Evolutionary conservation across 2,888 invertebrate species (phyloP).

Genomic region (Athalia circularis): DNA sequence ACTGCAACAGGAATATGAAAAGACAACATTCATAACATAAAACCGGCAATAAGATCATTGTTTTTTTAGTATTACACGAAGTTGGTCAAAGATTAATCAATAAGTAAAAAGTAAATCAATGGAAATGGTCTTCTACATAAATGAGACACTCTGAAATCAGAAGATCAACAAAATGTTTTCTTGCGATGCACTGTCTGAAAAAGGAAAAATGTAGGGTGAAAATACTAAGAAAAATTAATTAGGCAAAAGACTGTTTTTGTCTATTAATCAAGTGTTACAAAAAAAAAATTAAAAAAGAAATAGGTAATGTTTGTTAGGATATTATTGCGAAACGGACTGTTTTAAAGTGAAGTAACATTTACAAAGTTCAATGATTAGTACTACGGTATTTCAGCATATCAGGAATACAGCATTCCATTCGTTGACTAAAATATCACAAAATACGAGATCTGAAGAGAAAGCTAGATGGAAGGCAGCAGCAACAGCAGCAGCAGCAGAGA

Average conservation of each 20-base stretch:
- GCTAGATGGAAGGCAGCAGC: neutral
- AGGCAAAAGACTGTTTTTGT: neutral
- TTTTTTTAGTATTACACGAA: no score
- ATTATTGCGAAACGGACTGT: neutral
- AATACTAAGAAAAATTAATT: neutral
- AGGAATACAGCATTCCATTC: neutral
- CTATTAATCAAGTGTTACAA: neutral
- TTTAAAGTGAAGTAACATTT: neutral
- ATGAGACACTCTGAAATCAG: no score
- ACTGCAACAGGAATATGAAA: no score
- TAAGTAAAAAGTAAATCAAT: no score
- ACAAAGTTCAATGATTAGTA: neutral
- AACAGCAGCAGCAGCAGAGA: neutral
- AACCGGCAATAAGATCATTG: no score
- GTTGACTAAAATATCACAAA: slow-evolving; percentile 2
- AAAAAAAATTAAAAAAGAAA: neutral
- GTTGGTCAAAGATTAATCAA: no score
- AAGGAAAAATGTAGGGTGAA: no score
- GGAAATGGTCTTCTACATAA: no score
- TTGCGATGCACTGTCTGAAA: no score
- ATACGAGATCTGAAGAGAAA: slow-evolving; percentile 9
- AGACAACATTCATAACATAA: no score
- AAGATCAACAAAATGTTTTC: no score
- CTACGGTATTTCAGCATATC: neutral
- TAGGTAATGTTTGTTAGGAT: no score